Evolutionary conservation across 2,888 invertebrate species (phyloP).

Genomic region (Lomographa bimaculata): DNA sequence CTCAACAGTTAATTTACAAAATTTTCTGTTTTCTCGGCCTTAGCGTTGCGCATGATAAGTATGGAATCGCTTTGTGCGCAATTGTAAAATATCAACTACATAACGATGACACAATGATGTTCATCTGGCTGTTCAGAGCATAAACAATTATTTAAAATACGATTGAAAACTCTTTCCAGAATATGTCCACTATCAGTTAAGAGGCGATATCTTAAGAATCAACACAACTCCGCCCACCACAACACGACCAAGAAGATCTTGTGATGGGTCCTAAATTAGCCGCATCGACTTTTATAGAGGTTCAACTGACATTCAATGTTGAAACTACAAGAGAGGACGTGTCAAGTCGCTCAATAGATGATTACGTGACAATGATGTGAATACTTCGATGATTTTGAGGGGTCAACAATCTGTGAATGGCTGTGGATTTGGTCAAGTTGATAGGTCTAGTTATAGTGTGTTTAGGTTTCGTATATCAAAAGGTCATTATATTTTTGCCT

Average conservation of each 20-base stretch:
- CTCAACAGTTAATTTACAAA: too few relatives aligned
- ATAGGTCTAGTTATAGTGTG: slow-evolving; percentile 13
- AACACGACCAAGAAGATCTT: slow-evolving; percentile 56
- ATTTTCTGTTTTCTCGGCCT: too few relatives aligned
- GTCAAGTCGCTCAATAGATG: slow-evolving; percentile 49
- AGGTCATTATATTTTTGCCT: too few relatives aligned
- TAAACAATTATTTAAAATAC: too few relatives aligned
- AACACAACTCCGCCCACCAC: slow-evolving; percentile 65
- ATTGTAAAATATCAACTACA: too few relatives aligned
- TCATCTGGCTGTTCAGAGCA: too few relatives aligned
- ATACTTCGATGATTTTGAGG: slow-evolving; percentile 14
- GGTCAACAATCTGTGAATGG: slow-evolving; percentile 13
- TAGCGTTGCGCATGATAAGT: too few relatives aligned
- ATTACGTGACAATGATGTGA: slow-evolving; percentile 44
- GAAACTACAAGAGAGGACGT: slow-evolving; percentile 47
- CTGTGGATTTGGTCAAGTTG: slow-evolving; percentile 10
- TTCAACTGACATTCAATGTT: slow-evolving; percentile 66
- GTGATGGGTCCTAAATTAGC: slow-evolving; percentile 68
- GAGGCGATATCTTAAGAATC: slow-evolving; percentile 63
- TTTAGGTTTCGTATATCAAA: too few relatives aligned
- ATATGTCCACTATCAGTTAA: slow-evolving; percentile 43
- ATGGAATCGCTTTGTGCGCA: too few relatives aligned
- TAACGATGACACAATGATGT: too few relatives aligned
- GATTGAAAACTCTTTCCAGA: too few relatives aligned
- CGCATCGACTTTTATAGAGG: slow-evolving; percentile 62